These are phyloP conservation scores for Theocolax elegans DNA, from an alignment of 1,140 invertebrate species.

Conservation along the genomic window DNA sequence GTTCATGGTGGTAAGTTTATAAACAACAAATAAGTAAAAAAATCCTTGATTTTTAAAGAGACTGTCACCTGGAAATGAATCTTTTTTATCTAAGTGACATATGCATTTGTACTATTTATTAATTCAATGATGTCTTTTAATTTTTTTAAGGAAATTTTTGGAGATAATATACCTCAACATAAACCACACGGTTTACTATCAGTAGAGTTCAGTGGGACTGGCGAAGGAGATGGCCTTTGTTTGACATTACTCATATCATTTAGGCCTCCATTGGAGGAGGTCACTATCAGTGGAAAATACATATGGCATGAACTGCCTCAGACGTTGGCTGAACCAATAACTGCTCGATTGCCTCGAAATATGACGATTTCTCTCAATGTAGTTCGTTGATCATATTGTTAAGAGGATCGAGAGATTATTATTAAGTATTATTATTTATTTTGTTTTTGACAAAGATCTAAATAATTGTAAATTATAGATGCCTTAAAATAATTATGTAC, in stretches of 20 bases:
- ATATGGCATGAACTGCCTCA: constrained; percentile 85
- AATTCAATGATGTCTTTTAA: constrained; percentile 12
- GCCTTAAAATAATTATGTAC: constrained; percentile 7
- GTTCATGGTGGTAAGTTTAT: constrained; percentile 81
- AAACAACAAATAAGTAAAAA: background rate
- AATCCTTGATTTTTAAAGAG: background rate
- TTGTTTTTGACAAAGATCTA: background rate
- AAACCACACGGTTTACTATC: constrained; percentile 84
- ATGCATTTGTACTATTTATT: no score
- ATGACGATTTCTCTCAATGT: constrained; percentile 84
- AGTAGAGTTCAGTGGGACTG: constrained; percentile 70
- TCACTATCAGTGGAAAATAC: constrained; percentile 86
- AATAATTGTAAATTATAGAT: background rate
- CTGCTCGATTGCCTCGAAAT: constrained; percentile 75
- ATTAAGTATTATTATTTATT: background rate
- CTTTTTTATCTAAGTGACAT: no score
- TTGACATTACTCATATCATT: constrained; percentile 88
- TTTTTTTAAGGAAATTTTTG: constrained; percentile 82
- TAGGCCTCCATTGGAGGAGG: constrained; percentile 84
- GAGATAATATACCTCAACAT: constrained; percentile 84
- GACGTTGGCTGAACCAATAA: constrained; percentile 76
- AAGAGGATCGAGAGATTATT: background rate
- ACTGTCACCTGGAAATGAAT: no score
- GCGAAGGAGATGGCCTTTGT: constrained; percentile 81
- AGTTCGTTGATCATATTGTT: constrained; percentile 72